These are phyloP conservation scores for Protophormia terraenovae DNA, from an alignment of 2,888 invertebrate genomes.

Conservation along the genomic window DNA sequence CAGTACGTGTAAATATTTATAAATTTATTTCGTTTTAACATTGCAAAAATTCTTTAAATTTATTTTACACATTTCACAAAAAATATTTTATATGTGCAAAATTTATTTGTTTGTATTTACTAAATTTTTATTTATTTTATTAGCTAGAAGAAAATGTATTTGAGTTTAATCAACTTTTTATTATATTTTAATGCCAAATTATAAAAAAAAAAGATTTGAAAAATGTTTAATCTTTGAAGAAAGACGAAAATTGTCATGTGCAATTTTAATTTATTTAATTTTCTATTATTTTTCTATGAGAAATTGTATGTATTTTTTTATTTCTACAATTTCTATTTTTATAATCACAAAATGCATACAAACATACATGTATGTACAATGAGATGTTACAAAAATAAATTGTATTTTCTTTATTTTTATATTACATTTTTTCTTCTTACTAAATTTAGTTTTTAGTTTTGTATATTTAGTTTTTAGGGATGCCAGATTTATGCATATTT, in stretches of 20 bases:
- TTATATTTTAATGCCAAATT: too few species aligned
- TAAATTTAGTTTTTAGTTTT: slow-evolving; percentile 36
- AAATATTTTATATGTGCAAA: background rate
- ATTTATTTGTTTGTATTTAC: background rate
- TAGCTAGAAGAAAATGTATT: too few species aligned
- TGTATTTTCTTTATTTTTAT: slow-evolving; percentile 25
- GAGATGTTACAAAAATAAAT: background rate
- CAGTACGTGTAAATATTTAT: background rate
- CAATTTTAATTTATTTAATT: too few species aligned
- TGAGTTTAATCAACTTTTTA: background rate
- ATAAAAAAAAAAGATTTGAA: too few species aligned
- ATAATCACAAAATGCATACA: too few species aligned
- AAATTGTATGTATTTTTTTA: background rate
- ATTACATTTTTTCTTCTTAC: background rate
- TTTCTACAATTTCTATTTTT: slow-evolving; percentile 24
- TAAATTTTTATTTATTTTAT: too few species aligned
- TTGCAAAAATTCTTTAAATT: background rate
- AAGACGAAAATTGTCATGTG: too few species aligned
- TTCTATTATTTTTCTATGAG: too few species aligned
- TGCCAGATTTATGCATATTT: background rate
- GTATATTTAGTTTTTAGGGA: background rate
- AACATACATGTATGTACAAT: too few species aligned
- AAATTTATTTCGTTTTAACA: background rate
- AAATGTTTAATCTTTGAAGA: too few species aligned
- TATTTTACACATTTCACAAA: background rate